Conservation (phyloP, 2,888 invertebrate species). For the Gari tellinella region DNA sequence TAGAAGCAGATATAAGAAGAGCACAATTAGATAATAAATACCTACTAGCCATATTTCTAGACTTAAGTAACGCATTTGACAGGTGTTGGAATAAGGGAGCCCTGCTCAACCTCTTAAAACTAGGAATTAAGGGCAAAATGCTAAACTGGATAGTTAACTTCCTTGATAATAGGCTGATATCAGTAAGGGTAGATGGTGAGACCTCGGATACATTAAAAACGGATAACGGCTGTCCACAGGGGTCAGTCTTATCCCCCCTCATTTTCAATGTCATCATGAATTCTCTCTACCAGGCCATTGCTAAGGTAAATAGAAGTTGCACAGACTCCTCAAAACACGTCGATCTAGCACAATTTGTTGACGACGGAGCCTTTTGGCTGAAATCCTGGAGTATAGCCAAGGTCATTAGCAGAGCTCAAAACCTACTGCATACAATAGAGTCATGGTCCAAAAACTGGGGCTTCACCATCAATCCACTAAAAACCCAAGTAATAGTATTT, state of each 20-base stretch:
- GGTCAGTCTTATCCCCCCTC: conserved; percentile 19
- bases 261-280: conserved; percentile 26
- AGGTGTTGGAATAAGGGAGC: conserved; percentile 23
- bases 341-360: conserved; percentile 27
- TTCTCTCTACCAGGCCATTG: too few relatives aligned
- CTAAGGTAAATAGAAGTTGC: too few relatives aligned
- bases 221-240: conserved; percentile 14
- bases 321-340: too few relatives aligned
- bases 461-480: too few relatives aligned
- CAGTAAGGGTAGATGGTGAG: conserved; percentile 12
- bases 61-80: conserved; percentile 11
- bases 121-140: conserved; percentile 29
- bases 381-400: conserved; percentile 10
- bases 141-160: conserved; percentile 28
- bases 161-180: conserved; percentile 14
- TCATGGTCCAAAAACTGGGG: too few relatives aligned
- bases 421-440: conserved; percentile 20
- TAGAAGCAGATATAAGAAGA: conserved; percentile 13
- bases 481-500: too few relatives aligned
- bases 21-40: not conserved
- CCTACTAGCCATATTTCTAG: conserved; percentile 17
- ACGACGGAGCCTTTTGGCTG: conserved; percentile 34
- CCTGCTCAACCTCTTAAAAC: conserved; percentile 19
- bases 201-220: conserved; percentile 2
- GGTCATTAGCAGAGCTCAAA: conserved; percentile 20